These are phyloP conservation scores for Drosophila erecta DNA, from an alignment of 1,140 invertebrate species.

Conservation along the genomic window DNA sequence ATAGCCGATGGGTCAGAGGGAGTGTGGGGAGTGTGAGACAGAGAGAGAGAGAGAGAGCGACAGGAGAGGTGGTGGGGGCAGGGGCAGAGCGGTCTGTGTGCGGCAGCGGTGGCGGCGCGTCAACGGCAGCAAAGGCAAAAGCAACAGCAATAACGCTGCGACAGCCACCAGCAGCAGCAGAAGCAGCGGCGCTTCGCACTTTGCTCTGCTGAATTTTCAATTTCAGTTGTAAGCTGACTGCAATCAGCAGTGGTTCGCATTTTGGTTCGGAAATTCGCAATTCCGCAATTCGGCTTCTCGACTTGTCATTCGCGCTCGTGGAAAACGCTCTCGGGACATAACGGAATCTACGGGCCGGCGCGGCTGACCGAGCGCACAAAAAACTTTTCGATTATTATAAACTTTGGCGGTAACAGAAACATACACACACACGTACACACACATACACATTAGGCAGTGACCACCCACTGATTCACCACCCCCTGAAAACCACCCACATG, in stretches of 20 bases:
- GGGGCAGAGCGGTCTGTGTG: constrained; percentile 25
- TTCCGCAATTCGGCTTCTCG: constrained; percentile 53
- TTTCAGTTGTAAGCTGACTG: constrained; percentile 85
- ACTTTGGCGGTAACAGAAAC: constrained; percentile 36
- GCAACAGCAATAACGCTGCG: constrained; percentile 8
- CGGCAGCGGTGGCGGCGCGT: constrained; percentile 52
- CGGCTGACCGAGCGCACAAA: constrained; percentile 39
- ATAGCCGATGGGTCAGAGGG: constrained; percentile 7
- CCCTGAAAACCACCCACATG: background rate
- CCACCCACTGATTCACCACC: constrained; percentile 17
- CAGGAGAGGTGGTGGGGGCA: background rate
- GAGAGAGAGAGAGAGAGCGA: constrained; percentile 4
- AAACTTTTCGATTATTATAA: constrained; percentile 45
- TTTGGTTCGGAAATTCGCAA: constrained; percentile 50
- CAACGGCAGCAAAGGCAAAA: constrained; percentile 33
- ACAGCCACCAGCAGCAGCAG: constrained; percentile 15
- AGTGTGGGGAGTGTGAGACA: background rate
- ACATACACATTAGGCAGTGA: constrained; percentile 5
- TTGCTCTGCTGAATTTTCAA: constrained; percentile 85
- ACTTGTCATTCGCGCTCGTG: constrained; percentile 24
- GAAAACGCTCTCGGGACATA: constrained; percentile 41
- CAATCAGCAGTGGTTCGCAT: constrained; percentile 84
- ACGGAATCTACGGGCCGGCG: constrained; percentile 39
- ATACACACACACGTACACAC: constrained; percentile 1
- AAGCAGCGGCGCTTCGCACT: constrained; percentile 76